Conservation (phyloP, 2,113 vertebrate species). For the Rhizomys pruinosus region DNA sequence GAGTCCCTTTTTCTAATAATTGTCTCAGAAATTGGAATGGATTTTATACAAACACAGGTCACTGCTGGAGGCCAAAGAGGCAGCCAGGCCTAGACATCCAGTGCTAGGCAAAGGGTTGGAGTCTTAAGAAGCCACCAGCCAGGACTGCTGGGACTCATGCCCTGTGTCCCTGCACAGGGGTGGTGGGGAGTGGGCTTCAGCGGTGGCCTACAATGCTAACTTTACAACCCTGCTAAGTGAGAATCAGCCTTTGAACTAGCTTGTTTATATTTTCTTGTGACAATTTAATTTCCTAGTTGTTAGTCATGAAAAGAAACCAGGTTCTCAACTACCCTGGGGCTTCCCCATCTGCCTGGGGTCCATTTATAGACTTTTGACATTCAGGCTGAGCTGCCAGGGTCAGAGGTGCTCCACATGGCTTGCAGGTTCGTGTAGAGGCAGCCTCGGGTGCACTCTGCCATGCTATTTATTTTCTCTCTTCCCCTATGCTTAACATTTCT, state of each 20-base stretch:
- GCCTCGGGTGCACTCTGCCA: not conserved
- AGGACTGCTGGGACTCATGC: slow-evolving; percentile 49
- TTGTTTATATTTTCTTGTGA: slow-evolving; percentile 64
- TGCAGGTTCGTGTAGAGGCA: not conserved
- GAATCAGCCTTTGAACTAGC: slow-evolving; percentile 57
- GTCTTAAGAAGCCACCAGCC: slow-evolving; percentile 17
- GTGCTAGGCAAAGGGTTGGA: not conserved
- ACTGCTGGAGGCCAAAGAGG: not conserved
- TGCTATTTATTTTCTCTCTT: not conserved
- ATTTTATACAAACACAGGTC: not conserved
- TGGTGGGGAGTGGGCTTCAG: slow-evolving; percentile 27
- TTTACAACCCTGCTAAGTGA: slow-evolving; percentile 54
- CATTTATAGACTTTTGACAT: slow-evolving; percentile 71
- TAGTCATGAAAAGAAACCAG: slow-evolving; percentile 74
- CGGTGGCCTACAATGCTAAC: slow-evolving; percentile 75
- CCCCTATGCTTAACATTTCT: slow-evolving; percentile 7
- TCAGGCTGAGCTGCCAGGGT: not conserved
- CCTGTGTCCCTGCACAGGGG: slow-evolving; percentile 53
- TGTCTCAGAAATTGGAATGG: not conserved
- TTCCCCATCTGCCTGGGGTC: slow-evolving; percentile 41
- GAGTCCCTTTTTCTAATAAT: not conserved
- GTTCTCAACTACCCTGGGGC: slow-evolving; percentile 72
- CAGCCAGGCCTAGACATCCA: not conserved
- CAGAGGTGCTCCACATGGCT: not conserved
- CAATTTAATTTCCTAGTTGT: not conserved